Evolutionary conservation across 1,140 invertebrate genomes (phyloP).

Genomic region (Drosophila parvula): DNA sequence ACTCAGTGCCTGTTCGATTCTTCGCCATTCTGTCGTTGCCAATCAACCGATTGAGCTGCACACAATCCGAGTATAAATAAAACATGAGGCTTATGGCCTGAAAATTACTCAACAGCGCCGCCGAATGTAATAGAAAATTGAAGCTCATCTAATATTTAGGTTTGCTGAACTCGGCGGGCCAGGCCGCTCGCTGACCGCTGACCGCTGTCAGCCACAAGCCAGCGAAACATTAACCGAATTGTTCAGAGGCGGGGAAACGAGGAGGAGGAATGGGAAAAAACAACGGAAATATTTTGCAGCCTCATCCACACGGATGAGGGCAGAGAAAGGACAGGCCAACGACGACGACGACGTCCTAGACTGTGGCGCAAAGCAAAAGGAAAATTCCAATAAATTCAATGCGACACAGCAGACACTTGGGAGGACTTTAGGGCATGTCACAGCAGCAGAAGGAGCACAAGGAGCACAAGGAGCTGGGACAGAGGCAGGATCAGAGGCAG

Average conservation of each 20-base stretch:
- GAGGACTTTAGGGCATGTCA: constrained; percentile 79
- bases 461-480: neutral
- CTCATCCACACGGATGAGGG: constrained; percentile 22
- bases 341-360: constrained; percentile 39
- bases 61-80: constrained; percentile 66
- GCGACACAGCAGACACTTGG: constrained; percentile 80
- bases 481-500: neutral
- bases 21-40: constrained; percentile 22
- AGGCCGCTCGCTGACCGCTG: constrained; percentile 57
- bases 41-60: constrained; percentile 56
- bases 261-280: constrained; percentile 33
- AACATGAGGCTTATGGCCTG: constrained; percentile 62
- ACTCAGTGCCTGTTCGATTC: constrained; percentile 6
- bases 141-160: constrained; percentile 75
- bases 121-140: constrained; percentile 60
- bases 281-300: constrained; percentile 62
- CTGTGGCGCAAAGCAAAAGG: constrained; percentile 60
- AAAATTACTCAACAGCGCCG: constrained; percentile 58
- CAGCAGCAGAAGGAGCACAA: constrained; percentile 42
- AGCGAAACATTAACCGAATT: constrained; percentile 76
- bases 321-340: constrained; percentile 18
- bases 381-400: constrained; percentile 83
- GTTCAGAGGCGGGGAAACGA: constrained; percentile 11
- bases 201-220: constrained; percentile 70
- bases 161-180: constrained; percentile 46